phyloP scores from a whole-genome alignment of 2,888 invertebrate genomes.

The Chrysolina americana region DNA sequence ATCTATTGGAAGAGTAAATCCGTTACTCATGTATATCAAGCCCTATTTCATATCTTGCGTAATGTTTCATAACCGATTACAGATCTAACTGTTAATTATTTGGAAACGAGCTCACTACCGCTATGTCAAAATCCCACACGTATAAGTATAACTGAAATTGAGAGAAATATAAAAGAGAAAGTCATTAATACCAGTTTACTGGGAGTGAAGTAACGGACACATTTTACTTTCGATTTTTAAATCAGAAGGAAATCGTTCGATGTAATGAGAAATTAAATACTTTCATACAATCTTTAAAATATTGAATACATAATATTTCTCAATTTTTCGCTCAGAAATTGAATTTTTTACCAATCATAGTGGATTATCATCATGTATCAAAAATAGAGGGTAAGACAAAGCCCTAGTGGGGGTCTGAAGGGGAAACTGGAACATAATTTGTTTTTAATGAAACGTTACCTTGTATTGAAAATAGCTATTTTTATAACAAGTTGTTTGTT shows the following conservation, averaged over 20 bases:
- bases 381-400: too few relatives aligned
- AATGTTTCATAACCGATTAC: conserved; percentile 17
- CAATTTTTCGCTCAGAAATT: background rate
- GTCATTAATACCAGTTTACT: conserved; percentile 56
- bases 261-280: conserved; percentile 31
- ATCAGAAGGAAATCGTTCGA: conserved; percentile 38
- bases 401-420: too few relatives aligned
- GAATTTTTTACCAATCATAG: too few relatives aligned
- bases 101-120: conserved; percentile 37
- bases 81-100: conserved; percentile 37
- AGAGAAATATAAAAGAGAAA: conserved; percentile 57
- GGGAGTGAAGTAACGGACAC: conserved; percentile 58
- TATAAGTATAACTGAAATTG: conserved; percentile 42
- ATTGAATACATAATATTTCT: conserved; percentile 20
- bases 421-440: too few relatives aligned
- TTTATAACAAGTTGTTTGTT: too few relatives aligned
- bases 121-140: conserved; percentile 35
- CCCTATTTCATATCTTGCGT: background rate
- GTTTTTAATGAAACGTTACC: too few relatives aligned
- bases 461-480: too few relatives aligned
- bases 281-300: conserved; percentile 33
- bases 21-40: background rate
- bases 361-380: too few relatives aligned
- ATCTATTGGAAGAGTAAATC: background rate
- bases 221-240: conserved; percentile 56